Base-by-base conservation (phyloP, 1,140 invertebrate genomes). In the Zeugodacus cucurbitae region DNA sequence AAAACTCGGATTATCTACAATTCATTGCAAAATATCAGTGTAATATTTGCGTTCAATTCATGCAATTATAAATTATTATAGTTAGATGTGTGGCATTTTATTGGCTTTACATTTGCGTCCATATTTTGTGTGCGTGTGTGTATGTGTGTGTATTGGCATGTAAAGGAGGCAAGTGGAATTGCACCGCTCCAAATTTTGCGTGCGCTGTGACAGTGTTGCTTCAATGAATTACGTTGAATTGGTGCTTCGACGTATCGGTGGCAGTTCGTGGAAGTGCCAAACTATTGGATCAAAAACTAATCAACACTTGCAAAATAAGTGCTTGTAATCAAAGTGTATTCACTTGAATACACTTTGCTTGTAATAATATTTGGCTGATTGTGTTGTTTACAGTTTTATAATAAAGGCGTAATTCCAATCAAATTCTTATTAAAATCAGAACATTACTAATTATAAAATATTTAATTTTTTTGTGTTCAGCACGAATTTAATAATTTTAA, bases 151-250 rank as follows among this genome's bases (percentile, higher is more conserved):
- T 41, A 14, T 74, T 32, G 2, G 67, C 34, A 22, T 74, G 67
- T 41, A 22, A 20, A 74, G 67, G 34, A 22, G 44, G 74, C 74
- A 82, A 82, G 74, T 82, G 74, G 7, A 82, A 82, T 82, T 44
- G 41, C 74, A 82, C 8, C 26, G 74, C 74, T 82, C 74, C 41
- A 48, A 82, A 48, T 82, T 82, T 82, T 82, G 37, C 41, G 74
- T 48, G 74, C n/a, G 74, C 26, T 82, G 74, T n/a, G 74, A 82
- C 34, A 48, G 41, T 82, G 74, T 82, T 82, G 74, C 74, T 82
- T 82, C 74, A 82, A n/a, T 48, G n/a, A 82, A 74, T 44, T 34
- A 22, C 67, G 34, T 37, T 37, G 67, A 20, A 41, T 34, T 22
- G 26, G 5, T 67, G 26, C 34, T 74, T 74, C 34, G 17, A 32